Conservation (phyloP, 2,888 invertebrate genomes). For the Romanomermis culicivorax region DNA sequence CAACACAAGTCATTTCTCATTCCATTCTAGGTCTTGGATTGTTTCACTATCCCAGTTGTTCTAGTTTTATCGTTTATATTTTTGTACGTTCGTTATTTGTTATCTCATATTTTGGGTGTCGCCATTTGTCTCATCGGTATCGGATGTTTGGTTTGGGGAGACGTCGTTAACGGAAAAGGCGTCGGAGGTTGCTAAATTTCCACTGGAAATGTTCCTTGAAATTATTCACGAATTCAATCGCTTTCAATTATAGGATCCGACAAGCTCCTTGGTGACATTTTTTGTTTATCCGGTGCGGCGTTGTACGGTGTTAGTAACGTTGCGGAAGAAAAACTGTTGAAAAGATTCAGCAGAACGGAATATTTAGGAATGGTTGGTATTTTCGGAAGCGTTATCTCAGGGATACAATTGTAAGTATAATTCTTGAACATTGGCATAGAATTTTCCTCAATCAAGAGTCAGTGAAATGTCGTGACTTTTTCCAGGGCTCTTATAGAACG, state of each 20-base stretch:
- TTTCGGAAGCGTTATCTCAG: slow-evolving; percentile 53
- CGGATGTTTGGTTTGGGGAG: slow-evolving; percentile 59
- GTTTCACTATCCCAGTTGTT: slow-evolving; percentile 61
- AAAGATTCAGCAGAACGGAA: slow-evolving; percentile 50
- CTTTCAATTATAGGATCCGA: slow-evolving; percentile 36
- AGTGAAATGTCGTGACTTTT: no score
- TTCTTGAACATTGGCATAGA: slow-evolving; percentile 7
- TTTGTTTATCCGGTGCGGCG: slow-evolving; percentile 53
- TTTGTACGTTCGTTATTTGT: slow-evolving; percentile 46
- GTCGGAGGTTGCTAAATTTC: background rate
- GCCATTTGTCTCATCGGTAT: slow-evolving; percentile 57
- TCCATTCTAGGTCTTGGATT: slow-evolving; percentile 52
- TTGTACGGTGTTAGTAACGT: slow-evolving; percentile 59
- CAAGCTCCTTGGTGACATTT: slow-evolving; percentile 56
- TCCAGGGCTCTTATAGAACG: slow-evolving; percentile 44
- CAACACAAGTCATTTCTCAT: background rate
- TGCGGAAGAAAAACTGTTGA: slow-evolving; percentile 55
- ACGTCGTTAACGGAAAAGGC: slow-evolving; percentile 39
- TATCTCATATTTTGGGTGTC: slow-evolving; percentile 54
- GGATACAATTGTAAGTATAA: slow-evolving; percentile 49
- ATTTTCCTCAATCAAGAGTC: no score
- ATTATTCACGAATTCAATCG: background rate
- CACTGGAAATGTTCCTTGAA: background rate
- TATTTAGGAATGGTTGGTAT: slow-evolving; percentile 59
- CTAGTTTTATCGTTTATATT: slow-evolving; percentile 53